Evolutionary conservation across 2,888 invertebrate species (phyloP), one percentile per base, ranked within the genome.

Genomic region (Endomychus coccineus): DNA sequence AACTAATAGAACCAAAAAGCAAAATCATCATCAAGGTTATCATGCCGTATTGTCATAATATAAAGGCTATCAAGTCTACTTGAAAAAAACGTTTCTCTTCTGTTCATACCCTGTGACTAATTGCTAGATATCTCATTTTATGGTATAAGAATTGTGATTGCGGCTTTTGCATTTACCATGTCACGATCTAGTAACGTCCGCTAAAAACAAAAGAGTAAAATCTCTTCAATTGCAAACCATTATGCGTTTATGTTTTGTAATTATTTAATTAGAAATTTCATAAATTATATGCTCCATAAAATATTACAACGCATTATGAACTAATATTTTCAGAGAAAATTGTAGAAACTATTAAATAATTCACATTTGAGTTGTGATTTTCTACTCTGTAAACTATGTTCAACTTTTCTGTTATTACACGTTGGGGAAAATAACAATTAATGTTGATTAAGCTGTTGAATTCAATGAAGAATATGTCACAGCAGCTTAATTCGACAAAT

Each of bases 281-380:
- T 40, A 34, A 34, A 14, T 41, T 43, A n/a, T 39, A 36, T 40
- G 46, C 46, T 46, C 44, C 43, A 44, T 39, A 46, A 39, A 40
- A 36, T 7, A 25, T 12, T 16, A 35, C 34, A 38, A 11, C 21
- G n/a, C n/a, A n/a, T n/a, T n/a, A n/a, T 6, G 10, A 32, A 32
- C n/a, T 15, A 28, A 9, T 33, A 23, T 33, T 36, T 27, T 24
- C 27, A 27, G n/a, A n/a, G n/a, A n/a, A n/a, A n/a, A n/a, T n/a
- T n/a, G n/a, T n/a, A n/a, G n/a, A n/a, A n/a, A n/a, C n/a, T n/a
- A n/a, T n/a, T n/a, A n/a, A n/a, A n/a, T n/a, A n/a, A n/a, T n/a
- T n/a, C n/a, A n/a, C n/a, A n/a, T n/a, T n/a, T n/a, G n/a, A n/a
- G n/a, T n/a, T n/a, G n/a, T n/a, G n/a, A n/a, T n/a, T n/a, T n/a